Conservation (phyloP, 1,140 invertebrate species). For the Bactericera cockerelli region DNA sequence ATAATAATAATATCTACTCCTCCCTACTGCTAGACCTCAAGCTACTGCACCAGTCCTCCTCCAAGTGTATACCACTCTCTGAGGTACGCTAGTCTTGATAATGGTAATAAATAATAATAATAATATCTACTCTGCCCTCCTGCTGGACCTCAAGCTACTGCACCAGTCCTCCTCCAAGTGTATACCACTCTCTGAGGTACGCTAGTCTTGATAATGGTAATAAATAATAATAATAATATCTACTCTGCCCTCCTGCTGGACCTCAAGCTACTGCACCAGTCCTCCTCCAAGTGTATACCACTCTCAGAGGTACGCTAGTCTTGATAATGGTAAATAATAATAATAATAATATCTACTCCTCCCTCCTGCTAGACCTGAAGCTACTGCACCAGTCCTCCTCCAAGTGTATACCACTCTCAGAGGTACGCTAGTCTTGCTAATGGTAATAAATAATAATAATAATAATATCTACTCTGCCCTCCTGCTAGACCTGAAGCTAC, state of each 20-base stretch:
- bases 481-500: constrained; percentile 66
- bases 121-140: constrained; percentile 49
- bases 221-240: too few relatives aligned
- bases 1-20: background rate
- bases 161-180: constrained; percentile 38
- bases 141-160: constrained; percentile 67
- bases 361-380: constrained; percentile 65
- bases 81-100: too few relatives aligned
- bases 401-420: constrained; percentile 35
- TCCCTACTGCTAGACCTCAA: constrained; percentile 67
- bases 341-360: background rate
- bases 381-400: constrained; percentile 47
- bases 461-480: constrained; percentile 78
- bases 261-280: constrained; percentile 54
- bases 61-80: constrained; percentile 34
- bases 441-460: too few relatives aligned
- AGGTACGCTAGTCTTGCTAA: too few relatives aligned
- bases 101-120: too few relatives aligned
- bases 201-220: too few relatives aligned
- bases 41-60: constrained; percentile 46
- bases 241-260: constrained; percentile 70
- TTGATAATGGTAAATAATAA: too few relatives aligned
- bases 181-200: constrained; percentile 44
- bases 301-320: constrained; percentile 47
- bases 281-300: constrained; percentile 35